phyloP scores from a whole-genome alignment of 2,797 vertebrate species.

The Masticophis lateralis region DNA sequence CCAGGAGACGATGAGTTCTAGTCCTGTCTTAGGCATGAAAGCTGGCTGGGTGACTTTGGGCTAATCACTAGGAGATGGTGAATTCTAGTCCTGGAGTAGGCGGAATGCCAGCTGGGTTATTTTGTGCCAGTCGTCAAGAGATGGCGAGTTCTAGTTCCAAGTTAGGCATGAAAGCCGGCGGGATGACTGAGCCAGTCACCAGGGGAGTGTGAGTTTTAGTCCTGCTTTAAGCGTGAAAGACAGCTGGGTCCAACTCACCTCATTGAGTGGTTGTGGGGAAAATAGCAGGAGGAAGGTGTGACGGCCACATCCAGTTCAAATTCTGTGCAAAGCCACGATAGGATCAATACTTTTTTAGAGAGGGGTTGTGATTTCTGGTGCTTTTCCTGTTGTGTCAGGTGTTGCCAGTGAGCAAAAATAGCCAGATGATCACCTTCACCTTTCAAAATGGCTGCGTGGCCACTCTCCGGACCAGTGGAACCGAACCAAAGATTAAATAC shows the following conservation, averaged over 20 bases:
- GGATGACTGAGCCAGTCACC: too few species aligned
- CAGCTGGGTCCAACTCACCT: neutral
- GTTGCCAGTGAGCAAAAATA: conserved; percentile 84
- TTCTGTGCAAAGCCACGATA: neutral
- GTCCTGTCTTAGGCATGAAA: fast-evolving
- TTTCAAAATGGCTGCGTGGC: conserved; percentile 89
- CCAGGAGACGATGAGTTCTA: too few species aligned
- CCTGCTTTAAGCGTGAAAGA: neutral
- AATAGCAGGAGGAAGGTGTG: neutral
- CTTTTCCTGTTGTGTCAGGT: conserved; percentile 69
- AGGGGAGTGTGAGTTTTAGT: neutral
- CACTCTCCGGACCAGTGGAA: conserved; percentile 92
- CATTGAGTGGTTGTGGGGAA: too few species aligned
- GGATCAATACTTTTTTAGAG: fast-evolving
- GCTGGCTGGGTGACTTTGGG: too few species aligned
- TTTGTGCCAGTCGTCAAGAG: too few species aligned
- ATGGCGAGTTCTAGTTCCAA: too few species aligned
- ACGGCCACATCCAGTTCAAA: too few species aligned
- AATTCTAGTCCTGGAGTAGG: too few species aligned
- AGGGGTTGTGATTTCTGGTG: neutral
- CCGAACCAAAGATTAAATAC: conserved; percentile 96
- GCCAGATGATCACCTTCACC: conserved; percentile 94
- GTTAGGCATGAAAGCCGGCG: too few species aligned
- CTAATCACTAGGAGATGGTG: too few species aligned
- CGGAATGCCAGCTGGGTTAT: too few species aligned